phyloP scores from a whole-genome alignment of 1,140 invertebrate species.

The Pogonomyrmex barbatus region DNA sequence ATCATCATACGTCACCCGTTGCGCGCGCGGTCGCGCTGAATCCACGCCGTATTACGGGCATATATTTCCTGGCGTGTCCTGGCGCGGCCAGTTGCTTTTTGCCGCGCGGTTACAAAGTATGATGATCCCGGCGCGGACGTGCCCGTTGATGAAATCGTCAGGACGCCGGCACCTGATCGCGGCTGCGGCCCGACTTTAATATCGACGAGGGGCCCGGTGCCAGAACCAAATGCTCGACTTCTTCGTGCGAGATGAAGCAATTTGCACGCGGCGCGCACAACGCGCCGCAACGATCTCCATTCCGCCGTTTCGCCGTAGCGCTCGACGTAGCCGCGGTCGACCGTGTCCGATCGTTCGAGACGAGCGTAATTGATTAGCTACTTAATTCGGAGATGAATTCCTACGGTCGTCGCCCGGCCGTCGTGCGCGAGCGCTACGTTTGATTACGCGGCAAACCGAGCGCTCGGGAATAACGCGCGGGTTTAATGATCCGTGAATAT shows the following conservation, averaged over 20 bases:
- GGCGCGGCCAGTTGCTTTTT: slow-evolving; percentile 76
- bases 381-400: slow-evolving; percentile 62
- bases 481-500: slow-evolving; percentile 18
- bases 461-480: not conserved
- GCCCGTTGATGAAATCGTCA: slow-evolving; percentile 80
- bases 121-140: slow-evolving; percentile 78
- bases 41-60: slow-evolving; percentile 76
- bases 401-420: slow-evolving; percentile 22
- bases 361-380: slow-evolving; percentile 67
- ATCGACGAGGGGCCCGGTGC: slow-evolving; percentile 68
- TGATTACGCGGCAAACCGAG: slow-evolving; percentile 43
- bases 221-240: slow-evolving; percentile 69
- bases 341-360: slow-evolving; percentile 66
- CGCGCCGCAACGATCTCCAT: slow-evolving; percentile 5
- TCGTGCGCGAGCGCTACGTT: not conserved
- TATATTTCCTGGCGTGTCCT: slow-evolving; percentile 77
- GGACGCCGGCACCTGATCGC: slow-evolving; percentile 78
- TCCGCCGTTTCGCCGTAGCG: slow-evolving; percentile 9
- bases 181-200: slow-evolving; percentile 73
- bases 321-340: slow-evolving; percentile 32
- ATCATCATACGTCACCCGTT: slow-evolving; percentile 83
- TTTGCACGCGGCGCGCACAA: slow-evolving; percentile 57
- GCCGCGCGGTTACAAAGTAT: slow-evolving; percentile 81
- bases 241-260: slow-evolving; percentile 71
- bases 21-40: slow-evolving; percentile 76